Percentiles rank a stretch among this genome's conserved stretches.
Evolutionary conservation across 1,140 invertebrate species (phyloP).

Genomic region (Chelonus insularis): DNA sequence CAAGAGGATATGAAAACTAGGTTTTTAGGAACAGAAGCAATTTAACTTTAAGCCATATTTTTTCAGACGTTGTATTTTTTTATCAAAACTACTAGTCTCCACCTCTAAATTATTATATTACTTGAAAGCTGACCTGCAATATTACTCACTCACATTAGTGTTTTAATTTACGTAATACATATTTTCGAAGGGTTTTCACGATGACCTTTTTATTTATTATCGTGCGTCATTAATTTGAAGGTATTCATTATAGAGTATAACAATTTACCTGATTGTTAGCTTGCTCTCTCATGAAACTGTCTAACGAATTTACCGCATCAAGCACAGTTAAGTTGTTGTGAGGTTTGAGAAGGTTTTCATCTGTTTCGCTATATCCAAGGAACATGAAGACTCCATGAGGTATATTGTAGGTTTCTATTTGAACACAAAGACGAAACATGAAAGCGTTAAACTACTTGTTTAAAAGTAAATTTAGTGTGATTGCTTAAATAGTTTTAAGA

Average conservation of each 20-base stretch:
- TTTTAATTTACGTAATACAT: no score
- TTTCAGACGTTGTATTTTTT: no score
- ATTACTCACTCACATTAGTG: no score
- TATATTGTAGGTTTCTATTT: constrained; percentile 73
- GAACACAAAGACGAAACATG: constrained; percentile 23
- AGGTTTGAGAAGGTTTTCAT: constrained; percentile 78
- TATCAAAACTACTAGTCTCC: no score
- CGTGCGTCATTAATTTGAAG: no score
- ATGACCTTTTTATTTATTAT: no score
- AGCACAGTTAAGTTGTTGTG: constrained; percentile 78
- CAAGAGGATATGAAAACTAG: no score
- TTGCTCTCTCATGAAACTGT: constrained; percentile 73
- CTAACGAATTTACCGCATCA: constrained; percentile 77
- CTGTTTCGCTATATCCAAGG: constrained; percentile 83
- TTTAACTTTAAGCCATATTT: not conserved
- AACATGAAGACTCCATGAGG: constrained; percentile 83
- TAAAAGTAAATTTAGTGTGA: not conserved
- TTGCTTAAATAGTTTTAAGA: constrained; percentile 20
- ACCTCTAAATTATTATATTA: no score
- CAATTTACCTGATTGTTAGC: constrained; percentile 69
- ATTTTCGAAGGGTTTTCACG: no score
- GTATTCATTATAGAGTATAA: no score
- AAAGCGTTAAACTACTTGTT: not conserved
- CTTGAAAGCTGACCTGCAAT: no score
- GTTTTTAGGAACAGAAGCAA: not conserved